phyloP scores from a whole-genome alignment of 1,140 invertebrate genomes.

The Drosophila subobscura region DNA sequence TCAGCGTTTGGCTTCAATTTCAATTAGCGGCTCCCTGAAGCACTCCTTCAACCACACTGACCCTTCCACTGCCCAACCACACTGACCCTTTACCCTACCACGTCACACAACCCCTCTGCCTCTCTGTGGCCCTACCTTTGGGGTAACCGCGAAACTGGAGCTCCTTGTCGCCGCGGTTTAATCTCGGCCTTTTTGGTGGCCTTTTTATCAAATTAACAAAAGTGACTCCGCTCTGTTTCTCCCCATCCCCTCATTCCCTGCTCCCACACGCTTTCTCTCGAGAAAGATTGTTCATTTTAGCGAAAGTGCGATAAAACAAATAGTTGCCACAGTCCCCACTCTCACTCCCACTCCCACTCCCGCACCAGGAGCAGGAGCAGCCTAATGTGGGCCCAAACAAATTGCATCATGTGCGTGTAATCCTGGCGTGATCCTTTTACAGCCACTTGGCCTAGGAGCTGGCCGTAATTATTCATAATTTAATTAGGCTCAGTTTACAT shows the following conservation, averaged over 20 bases:
- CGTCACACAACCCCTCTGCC: no score
- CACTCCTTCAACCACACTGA: background rate
- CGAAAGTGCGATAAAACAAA: conserved; percentile 83
- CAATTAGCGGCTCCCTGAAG: conserved; percentile 46
- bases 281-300: conserved; percentile 72
- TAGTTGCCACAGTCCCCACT: conserved; percentile 49
- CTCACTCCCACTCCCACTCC: conserved; percentile 7
- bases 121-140: background rate
- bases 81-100: no score
- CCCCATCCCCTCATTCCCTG: background rate
- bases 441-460: conserved; percentile 51
- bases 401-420: conserved; percentile 80
- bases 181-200: conserved; percentile 71
- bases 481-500: conserved; percentile 83
- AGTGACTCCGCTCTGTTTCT: conserved; percentile 42
- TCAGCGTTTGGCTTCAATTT: conserved; percentile 51
- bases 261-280: conserved; percentile 2
- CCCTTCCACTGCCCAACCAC: conserved; percentile 1
- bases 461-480: conserved; percentile 81
- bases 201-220: conserved; percentile 83
- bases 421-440: conserved; percentile 57
- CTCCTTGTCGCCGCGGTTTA: conserved; percentile 57
- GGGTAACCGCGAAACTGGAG: conserved; percentile 37
- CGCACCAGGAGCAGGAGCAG: no score
- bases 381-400: conserved; percentile 70